Evolutionary conservation across 2,888 invertebrate species (phyloP).

Genomic region (Dromius quadrimaculatus): DNA sequence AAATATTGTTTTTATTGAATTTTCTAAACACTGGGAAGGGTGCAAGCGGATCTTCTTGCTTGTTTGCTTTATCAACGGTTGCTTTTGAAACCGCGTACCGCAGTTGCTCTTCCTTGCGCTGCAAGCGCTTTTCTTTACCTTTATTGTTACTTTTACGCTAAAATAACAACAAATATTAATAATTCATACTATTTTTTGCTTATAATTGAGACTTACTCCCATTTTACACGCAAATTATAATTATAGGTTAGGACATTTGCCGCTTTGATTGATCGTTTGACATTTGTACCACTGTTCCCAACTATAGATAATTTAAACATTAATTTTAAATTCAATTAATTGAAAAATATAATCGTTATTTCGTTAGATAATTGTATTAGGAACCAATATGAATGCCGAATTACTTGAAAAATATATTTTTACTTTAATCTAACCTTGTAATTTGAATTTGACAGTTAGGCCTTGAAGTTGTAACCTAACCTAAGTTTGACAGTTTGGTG

Average conservation of each 20-base stretch:
- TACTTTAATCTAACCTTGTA: no score
- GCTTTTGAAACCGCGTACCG: constrained; percentile 73
- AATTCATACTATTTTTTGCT: neutral
- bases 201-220: constrained; percentile 35
- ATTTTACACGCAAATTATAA: constrained; percentile 15
- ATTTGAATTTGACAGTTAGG: no score
- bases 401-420: no score
- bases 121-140: constrained; percentile 74
- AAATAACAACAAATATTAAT: constrained; percentile 58
- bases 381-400: no score
- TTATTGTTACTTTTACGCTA: constrained; percentile 71
- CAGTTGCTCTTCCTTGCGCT: constrained; percentile 73
- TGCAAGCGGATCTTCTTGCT: constrained; percentile 71
- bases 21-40: constrained; percentile 73
- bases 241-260: constrained; percentile 44
- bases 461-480: no score
- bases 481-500: no score
- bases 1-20: constrained; percentile 73
- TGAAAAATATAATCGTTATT: no score
- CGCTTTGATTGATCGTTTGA: constrained; percentile 45
- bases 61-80: constrained; percentile 73
- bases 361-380: no score
- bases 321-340: no score
- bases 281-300: neutral
- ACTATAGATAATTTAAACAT: no score